A percentile compares a stretch with the other conserved stretches of the same genome.
phyloP scores from a whole-genome alignment of 1,140 invertebrate species.

The Melipona quadrifasciata region DNA sequence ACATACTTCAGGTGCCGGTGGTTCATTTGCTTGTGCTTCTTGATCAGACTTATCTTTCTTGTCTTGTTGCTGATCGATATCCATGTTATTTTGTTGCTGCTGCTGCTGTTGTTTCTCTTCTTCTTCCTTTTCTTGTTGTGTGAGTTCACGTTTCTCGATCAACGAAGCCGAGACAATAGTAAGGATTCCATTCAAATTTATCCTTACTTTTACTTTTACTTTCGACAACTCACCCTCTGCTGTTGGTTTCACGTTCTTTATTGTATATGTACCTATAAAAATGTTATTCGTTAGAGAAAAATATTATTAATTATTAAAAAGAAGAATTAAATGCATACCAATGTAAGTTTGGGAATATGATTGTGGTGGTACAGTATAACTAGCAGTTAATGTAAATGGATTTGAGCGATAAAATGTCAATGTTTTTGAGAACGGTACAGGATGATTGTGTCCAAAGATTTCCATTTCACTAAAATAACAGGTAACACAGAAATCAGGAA shows the following conservation, averaged over 20 bases:
- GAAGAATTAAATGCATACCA: slow-evolving; percentile 83
- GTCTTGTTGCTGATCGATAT: slow-evolving; percentile 77
- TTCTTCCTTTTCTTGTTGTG: slow-evolving; percentile 84
- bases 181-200: slow-evolving; percentile 97
- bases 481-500: slow-evolving; percentile 24
- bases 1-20: slow-evolving; percentile 81
- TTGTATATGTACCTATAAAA: slow-evolving; percentile 88
- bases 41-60: slow-evolving; percentile 78
- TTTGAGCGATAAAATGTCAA: slow-evolving; percentile 95
- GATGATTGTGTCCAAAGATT: slow-evolving; percentile 94
- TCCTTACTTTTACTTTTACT: slow-evolving; percentile 96
- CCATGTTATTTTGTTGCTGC: slow-evolving; percentile 81
- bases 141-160: slow-evolving; percentile 90
- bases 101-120: slow-evolving; percentile 80
- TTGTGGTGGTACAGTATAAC: slow-evolving; percentile 88
- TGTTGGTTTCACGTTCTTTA: slow-evolving; percentile 92
- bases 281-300: not conserved
- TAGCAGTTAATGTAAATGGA: slow-evolving; percentile 92
- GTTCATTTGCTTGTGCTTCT: slow-evolving; percentile 80
- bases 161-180: slow-evolving; percentile 92
- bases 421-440: slow-evolving; percentile 96
- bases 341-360: slow-evolving; percentile 89
- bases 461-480: slow-evolving; percentile 85
- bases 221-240: slow-evolving; percentile 94
- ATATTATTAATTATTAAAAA: slow-evolving; percentile 9